Percentiles rank a stretch among this genome's conserved stretches.
phyloP scores from a whole-genome alignment of 1,140 invertebrate genomes.

The Ericerus pela region DNA sequence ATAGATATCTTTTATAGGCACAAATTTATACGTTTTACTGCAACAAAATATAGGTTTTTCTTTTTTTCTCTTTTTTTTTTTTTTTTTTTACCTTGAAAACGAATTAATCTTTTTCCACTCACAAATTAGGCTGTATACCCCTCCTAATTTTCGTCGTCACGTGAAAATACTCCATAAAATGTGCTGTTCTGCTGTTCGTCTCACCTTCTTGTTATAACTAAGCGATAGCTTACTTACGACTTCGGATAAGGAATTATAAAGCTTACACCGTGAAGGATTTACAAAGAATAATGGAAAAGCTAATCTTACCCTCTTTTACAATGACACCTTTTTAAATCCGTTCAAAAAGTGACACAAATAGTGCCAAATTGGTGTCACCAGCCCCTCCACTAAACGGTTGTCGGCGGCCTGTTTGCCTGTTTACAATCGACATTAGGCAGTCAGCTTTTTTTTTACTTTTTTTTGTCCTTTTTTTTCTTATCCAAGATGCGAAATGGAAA shows the following conservation, averaged over 20 bases:
- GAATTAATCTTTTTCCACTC: not conserved
- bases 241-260: conserved; percentile 11
- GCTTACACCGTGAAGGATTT: conserved; percentile 3
- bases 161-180: too few relatives aligned
- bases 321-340: conserved; percentile 12
- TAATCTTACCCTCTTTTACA: conserved; percentile 12
- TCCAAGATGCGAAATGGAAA: too few relatives aligned
- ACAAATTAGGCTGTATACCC: not conserved
- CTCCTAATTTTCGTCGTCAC: not conserved
- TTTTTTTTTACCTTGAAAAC: not conserved
- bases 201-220: not conserved
- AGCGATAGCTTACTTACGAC: not conserved
- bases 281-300: conserved; percentile 11
- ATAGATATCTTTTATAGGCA: not conserved
- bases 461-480: too few relatives aligned
- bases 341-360: conserved; percentile 10
- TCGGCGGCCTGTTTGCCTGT: conserved; percentile 8
- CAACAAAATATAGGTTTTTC: not conserved
- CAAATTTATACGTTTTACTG: not conserved
- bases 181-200: too few relatives aligned
- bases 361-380: conserved; percentile 11
- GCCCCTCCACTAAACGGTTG: conserved; percentile 8
- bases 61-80: not conserved
- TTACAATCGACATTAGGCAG: conserved; percentile 10
- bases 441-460: too few relatives aligned